These are phyloP conservation scores for Ceramica pisi DNA, from an alignment of 2,888 invertebrate species.

Conservation along the genomic window DNA sequence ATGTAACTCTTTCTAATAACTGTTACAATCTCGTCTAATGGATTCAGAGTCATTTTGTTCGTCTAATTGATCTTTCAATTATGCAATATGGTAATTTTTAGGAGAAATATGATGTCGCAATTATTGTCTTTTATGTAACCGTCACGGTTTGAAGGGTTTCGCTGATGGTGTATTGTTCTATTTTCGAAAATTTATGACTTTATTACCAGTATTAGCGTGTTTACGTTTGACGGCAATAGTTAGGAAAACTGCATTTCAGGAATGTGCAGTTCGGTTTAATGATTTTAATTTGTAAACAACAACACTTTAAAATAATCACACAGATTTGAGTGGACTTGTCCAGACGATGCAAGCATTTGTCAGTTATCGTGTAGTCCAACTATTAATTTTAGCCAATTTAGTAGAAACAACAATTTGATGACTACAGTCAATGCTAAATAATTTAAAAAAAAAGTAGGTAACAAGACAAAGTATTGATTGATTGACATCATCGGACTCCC, in stretches of 20 bases:
- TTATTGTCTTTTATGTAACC: constrained; percentile 44
- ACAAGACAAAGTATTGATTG: constrained; percentile 6
- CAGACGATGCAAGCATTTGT: too few relatives aligned
- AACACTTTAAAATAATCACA: too few relatives aligned
- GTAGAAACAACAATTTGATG: too few relatives aligned
- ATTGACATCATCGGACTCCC: constrained; percentile 24
- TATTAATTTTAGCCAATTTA: too few relatives aligned
- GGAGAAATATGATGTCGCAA: constrained; percentile 39
- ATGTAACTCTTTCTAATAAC: constrained; percentile 59
- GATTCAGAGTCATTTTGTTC: constrained; percentile 47
- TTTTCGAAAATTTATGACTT: not conserved
- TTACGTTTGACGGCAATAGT: too few relatives aligned
- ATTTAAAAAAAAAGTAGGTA: not conserved
- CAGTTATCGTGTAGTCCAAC: too few relatives aligned
- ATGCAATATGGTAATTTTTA: constrained; percentile 61
- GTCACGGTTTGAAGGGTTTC: constrained; percentile 47
- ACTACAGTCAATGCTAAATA: not conserved
- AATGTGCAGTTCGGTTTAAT: too few relatives aligned
- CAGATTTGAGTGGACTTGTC: too few relatives aligned
- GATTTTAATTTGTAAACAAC: too few relatives aligned
- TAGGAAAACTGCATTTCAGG: too few relatives aligned
- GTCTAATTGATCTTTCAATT: constrained; percentile 61
- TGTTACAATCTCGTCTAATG: constrained; percentile 57
- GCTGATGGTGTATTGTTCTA: not conserved
- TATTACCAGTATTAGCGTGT: not conserved